These are phyloP conservation scores for Henricia sp. DNA, from an alignment of 53 echinoderm and acorn worm genomes.

Conservation along the genomic window DNA sequence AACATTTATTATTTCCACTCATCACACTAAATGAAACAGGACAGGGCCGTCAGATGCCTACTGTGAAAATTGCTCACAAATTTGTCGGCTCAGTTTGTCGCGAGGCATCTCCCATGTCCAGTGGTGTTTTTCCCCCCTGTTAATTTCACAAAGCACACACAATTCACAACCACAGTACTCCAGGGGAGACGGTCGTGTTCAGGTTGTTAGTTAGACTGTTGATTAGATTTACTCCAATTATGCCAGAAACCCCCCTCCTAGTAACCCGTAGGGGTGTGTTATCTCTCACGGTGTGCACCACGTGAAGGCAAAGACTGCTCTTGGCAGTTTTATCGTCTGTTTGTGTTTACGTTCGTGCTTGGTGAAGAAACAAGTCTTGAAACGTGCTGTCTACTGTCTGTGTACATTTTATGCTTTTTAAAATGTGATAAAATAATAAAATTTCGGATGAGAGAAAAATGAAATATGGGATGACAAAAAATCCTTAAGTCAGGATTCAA, in stretches of 20 bases:
- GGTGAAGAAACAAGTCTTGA: not conserved
- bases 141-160: too few species aligned
- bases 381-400: not conserved
- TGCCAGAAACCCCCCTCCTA: constrained; percentile 16
- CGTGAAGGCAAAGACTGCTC: not conserved
- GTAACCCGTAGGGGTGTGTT: not conserved
- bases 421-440: not conserved
- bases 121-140: not conserved
- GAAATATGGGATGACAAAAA: not conserved
- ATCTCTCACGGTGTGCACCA: not conserved
- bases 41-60: constrained; percentile 42
- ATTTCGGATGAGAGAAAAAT: not conserved
- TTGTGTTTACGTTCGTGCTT: not conserved
- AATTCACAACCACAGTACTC: too few species aligned
- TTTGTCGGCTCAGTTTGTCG: constrained; percentile 46
- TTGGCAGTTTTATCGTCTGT: constrained; percentile 4
- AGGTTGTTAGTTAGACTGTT: constrained; percentile 13
- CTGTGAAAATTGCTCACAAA: constrained; percentile 55
- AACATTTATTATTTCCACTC: too few species aligned
- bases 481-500: too few species aligned
- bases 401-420: not conserved
- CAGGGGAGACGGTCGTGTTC: too few species aligned
- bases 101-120: not conserved
- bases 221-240: constrained; percentile 54
- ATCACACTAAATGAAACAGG: constrained; percentile 31